Evolutionary conservation across 2,888 invertebrate species (phyloP).

Genomic region (Matsumyia berberina): DNA sequence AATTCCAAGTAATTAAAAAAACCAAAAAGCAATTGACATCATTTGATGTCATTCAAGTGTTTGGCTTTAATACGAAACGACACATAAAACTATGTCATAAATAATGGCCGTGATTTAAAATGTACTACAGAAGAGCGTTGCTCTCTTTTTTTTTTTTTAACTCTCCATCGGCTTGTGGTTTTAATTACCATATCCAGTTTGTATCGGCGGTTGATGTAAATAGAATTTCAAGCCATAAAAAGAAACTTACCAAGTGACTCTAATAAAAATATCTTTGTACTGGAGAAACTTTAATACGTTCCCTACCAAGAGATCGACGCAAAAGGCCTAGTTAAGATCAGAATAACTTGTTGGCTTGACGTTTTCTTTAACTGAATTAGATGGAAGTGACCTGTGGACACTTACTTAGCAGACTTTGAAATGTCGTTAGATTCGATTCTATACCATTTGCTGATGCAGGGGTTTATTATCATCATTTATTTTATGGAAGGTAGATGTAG

Average conservation of each 20-base stretch:
- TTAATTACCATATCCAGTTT: constrained; percentile 49
- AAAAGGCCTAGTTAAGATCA: constrained; percentile 6
- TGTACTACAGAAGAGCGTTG: constrained; percentile 22
- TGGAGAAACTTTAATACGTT: neutral
- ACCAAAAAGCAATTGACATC: constrained; percentile 22
- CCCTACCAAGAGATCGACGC: constrained; percentile 17
- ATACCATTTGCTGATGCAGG: too few species aligned
- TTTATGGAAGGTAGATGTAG: too few species aligned
- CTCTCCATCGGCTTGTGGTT: constrained; percentile 15
- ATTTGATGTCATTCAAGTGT: neutral
- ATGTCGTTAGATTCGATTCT: too few species aligned
- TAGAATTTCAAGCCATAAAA: constrained; percentile 32
- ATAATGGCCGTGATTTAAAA: constrained; percentile 15
- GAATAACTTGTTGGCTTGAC: neutral
- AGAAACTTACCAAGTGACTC: constrained; percentile 33
- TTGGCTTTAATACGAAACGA: neutral
- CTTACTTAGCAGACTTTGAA: too few species aligned
- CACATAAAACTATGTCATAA: constrained; percentile 6
- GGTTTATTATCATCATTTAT: too few species aligned
- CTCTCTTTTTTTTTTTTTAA: constrained; percentile 10
- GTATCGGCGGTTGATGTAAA: constrained; percentile 11
- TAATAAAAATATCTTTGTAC: constrained; percentile 1
- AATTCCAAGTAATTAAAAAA: neutral
- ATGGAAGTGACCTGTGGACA: too few species aligned
- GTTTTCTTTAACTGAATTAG: neutral